These are phyloP conservation scores for Drosophila mauritiana DNA, from an alignment of 1,140 invertebrate species.

Conservation along the genomic window DNA sequence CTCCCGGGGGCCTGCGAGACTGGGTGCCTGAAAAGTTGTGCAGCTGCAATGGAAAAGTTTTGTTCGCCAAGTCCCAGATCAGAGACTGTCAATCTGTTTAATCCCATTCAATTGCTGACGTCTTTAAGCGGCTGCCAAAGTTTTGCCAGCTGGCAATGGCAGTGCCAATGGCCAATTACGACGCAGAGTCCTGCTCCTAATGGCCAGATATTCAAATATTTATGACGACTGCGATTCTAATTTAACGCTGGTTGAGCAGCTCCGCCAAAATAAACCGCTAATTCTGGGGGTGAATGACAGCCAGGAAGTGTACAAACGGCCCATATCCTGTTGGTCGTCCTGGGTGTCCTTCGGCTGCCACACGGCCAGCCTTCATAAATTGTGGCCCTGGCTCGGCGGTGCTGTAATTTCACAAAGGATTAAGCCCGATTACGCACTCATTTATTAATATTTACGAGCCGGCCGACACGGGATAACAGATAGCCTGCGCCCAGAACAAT, in stretches of 20 bases:
- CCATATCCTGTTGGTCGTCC: constrained; percentile 65
- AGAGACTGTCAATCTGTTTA: constrained; percentile 53
- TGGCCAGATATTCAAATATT: constrained; percentile 72
- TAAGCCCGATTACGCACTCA: constrained; percentile 79
- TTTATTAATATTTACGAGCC: constrained; percentile 81
- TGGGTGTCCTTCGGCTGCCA: constrained; percentile 15
- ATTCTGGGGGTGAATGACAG: constrained; percentile 27
- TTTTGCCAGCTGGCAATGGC: constrained; percentile 37
- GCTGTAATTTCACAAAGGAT: constrained; percentile 81
- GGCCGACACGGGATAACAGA: constrained; percentile 55
- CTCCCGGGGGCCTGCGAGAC: constrained; percentile 3
- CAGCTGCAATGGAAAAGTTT: constrained; percentile 56
- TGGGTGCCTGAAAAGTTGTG: constrained; percentile 24
- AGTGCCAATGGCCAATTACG: constrained; percentile 50
- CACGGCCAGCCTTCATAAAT: constrained; percentile 47
- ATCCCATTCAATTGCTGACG: constrained; percentile 55
- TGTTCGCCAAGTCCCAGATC: constrained; percentile 45
- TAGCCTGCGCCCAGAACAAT: constrained; percentile 25
- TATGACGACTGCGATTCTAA: constrained; percentile 70
- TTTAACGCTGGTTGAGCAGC: constrained; percentile 74
- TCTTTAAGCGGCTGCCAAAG: constrained; percentile 42
- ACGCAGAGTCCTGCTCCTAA: constrained; percentile 29
- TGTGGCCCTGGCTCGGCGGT: constrained; percentile 41
- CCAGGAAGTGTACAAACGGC: constrained; percentile 33
- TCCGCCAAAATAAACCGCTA: constrained; percentile 38